Base-by-base conservation (phyloP, 2,113 vertebrate species). In the Neolamprologus longior region DNA sequence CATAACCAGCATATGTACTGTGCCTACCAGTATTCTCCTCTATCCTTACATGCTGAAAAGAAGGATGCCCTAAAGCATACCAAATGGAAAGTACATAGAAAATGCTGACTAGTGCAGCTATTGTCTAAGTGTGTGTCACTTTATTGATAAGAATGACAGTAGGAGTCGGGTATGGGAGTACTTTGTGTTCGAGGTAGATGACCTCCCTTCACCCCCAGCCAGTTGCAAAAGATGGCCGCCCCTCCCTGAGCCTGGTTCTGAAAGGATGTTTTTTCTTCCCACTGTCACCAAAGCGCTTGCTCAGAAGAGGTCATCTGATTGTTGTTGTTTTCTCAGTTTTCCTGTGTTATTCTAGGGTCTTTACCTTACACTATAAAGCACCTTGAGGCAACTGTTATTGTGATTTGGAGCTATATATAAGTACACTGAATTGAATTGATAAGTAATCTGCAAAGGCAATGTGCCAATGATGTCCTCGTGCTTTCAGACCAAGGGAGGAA, bases 141-240 rank as follows among this genome's bases (percentile, higher is more conserved):
- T 76, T 50, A 28, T 76, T 76, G 9, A 76, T 76, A 50, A 76
- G 24, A 28, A 76, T 9, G 71, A 28, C 42, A 50, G 9, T 8
- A 50, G 26, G 24, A 28, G 24, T 76, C 9, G 14, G 42, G 71
- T 31, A 50, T 50, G 71, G 71, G 15, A 76, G 42, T 76, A 76
- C 9, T 47, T n/a, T n/a, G 24, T 47, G 42, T 76, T 76, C 3
- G 3, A 31, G 42, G 71, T 76, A 17, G 24, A 47, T 28, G 24
- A 47, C 24, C 24, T 37, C 61, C 33, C 33, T 0, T 66, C 61
- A 37, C 61, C 19, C 33, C 10, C 10, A 66, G 33, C 61, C 61
- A 66, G 19, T 21, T 37, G 33, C 33, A 0, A 0, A 66, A 66
- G 61, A 66, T 2, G 1, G 10, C 33, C 1, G 3, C 1, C 19